phyloP scores from a whole-genome alignment of 2,888 invertebrate genomes.

The Tromatobia lineatoria region DNA sequence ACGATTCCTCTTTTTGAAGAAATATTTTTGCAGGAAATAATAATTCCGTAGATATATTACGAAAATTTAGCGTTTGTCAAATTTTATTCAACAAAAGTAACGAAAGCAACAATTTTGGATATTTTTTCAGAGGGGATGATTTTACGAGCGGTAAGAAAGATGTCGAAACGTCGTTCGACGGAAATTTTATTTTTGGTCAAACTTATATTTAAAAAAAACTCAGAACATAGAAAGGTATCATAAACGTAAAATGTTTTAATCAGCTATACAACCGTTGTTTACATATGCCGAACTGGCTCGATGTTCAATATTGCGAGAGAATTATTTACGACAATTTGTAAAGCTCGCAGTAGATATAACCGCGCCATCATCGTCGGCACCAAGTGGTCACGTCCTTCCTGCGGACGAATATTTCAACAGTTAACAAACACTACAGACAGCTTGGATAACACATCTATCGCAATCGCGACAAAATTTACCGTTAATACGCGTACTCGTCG shows the following conservation, averaged over 20 bases:
- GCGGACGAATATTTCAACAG: slow-evolving; percentile 72
- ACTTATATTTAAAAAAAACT: not conserved
- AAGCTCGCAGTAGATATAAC: slow-evolving; percentile 89
- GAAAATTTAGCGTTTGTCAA: too few relatives aligned
- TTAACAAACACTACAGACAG: not conserved
- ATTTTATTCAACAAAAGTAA: too few relatives aligned
- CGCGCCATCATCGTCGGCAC: slow-evolving; percentile 90
- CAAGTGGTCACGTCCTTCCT: slow-evolving; percentile 90
- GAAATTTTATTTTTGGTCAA: not conserved
- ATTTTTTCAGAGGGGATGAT: too few relatives aligned
- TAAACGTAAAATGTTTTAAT: slow-evolving; percentile 7
- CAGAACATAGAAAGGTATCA: not conserved
- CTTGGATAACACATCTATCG: not conserved
- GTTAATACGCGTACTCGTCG: slow-evolving; percentile 90
- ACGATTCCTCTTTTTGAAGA: too few relatives aligned
- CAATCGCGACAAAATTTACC: slow-evolving; percentile 85
- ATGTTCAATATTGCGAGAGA: slow-evolving; percentile 89
- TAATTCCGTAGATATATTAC: too few relatives aligned
- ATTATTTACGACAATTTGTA: slow-evolving; percentile 89
- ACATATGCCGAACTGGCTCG: slow-evolving; percentile 86
- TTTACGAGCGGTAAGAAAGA: too few relatives aligned
- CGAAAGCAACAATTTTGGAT: too few relatives aligned
- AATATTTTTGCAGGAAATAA: too few relatives aligned
- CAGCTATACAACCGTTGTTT: slow-evolving; percentile 21
- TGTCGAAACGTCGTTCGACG: too few relatives aligned